Evolutionary conservation across 2,113 vertebrate species (phyloP).

Genomic region (Stercorarius parasiticus): DNA sequence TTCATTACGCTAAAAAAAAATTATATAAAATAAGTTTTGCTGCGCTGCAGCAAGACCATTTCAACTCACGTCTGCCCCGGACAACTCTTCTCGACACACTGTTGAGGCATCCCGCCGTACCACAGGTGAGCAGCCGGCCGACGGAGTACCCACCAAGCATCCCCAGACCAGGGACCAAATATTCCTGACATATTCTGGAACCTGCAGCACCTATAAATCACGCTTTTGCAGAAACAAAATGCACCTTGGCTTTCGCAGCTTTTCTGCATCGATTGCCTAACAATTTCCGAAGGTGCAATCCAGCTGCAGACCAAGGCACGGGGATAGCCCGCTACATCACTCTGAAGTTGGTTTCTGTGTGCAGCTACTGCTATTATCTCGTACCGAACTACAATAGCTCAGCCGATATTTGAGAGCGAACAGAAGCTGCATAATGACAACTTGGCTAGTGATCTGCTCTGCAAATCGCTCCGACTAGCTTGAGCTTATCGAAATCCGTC

Average conservation of each 20-base stretch:
- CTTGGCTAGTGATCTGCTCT: background rate
- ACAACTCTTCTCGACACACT: background rate
- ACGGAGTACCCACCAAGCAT: background rate
- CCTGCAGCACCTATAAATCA: background rate
- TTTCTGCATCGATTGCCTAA: background rate
- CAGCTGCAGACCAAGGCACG: background rate
- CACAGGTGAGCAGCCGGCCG: background rate
- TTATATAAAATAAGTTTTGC: background rate
- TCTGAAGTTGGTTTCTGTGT: background rate
- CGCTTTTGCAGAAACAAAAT: background rate
- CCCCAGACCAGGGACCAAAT: background rate
- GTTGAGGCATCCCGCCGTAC: background rate
- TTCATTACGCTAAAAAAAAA: background rate
- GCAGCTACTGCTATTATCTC: background rate
- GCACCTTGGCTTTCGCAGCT: background rate
- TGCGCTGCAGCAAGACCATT: background rate
- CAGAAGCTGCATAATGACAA: background rate
- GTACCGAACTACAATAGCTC: background rate
- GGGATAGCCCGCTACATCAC: background rate
- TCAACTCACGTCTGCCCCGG: background rate
- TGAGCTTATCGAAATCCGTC: background rate
- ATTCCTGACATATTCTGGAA: background rate
- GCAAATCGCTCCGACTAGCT: background rate
- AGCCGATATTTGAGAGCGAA: background rate
- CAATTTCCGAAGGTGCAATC: background rate